Conservation (phyloP, 2,113 vertebrate species). For the Corythornis madagascariensis region DNA sequence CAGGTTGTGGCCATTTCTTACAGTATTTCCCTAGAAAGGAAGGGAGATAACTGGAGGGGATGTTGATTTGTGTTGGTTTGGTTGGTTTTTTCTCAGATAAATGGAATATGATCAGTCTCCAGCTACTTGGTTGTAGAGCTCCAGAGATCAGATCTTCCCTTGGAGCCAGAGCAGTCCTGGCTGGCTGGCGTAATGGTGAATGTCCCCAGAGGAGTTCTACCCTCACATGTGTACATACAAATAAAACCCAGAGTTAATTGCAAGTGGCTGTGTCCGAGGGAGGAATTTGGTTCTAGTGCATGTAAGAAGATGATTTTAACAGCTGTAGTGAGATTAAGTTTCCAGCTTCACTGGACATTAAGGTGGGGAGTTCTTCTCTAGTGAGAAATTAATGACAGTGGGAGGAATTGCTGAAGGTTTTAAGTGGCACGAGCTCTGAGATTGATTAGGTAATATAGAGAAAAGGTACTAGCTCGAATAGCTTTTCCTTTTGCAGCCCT, state of each 20-base stretch:
- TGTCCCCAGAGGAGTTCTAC: background rate
- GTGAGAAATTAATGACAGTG: background rate
- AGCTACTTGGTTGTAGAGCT: background rate
- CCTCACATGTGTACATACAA: background rate
- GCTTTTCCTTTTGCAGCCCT: background rate
- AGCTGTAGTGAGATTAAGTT: background rate
- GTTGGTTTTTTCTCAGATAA: background rate
- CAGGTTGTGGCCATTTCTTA: background rate
- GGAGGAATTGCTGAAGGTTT: background rate
- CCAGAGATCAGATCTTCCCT: background rate
- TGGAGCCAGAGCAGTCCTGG: background rate
- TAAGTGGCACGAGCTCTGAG: background rate
- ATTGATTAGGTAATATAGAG: slow-evolving; percentile 5
- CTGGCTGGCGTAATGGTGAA: background rate
- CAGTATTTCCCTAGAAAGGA: background rate
- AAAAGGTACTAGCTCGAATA: background rate
- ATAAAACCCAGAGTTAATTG: background rate
- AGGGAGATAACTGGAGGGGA: background rate
- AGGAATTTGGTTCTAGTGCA: background rate
- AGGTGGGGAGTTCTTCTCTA: background rate
- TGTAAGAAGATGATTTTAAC: background rate
- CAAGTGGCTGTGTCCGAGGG: background rate
- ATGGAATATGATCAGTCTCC: background rate
- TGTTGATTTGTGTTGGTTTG: too few relatives aligned
- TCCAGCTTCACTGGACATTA: background rate